phyloP scores from a whole-genome alignment of 2,113 vertebrate species.

The Tyrannus savana region DNA sequence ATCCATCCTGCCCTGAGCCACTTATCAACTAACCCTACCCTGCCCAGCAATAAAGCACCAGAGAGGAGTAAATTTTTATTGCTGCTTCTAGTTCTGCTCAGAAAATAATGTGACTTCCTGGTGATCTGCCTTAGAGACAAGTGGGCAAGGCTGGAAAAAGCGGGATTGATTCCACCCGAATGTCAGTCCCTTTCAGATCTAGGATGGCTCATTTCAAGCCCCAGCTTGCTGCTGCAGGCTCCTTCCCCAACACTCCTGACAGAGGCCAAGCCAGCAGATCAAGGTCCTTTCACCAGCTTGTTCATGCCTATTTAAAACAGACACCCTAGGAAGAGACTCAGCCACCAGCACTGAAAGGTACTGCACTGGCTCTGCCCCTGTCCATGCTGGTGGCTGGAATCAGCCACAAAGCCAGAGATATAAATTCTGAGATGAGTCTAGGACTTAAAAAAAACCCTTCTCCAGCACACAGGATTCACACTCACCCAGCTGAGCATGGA shows the following conservation, averaged over 20 bases:
- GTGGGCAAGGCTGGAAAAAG: not conserved
- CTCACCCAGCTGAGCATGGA: not conserved
- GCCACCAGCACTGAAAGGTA: not conserved
- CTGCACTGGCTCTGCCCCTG: not conserved
- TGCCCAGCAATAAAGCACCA: not conserved
- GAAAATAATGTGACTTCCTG: not conserved
- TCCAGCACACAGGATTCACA: not conserved
- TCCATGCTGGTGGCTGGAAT: accelerated
- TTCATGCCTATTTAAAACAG: not conserved
- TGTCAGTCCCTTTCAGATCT: not conserved
- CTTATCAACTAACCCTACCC: not conserved
- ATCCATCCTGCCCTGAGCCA: not conserved
- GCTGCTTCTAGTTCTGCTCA: not conserved
- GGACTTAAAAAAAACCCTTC: not conserved
- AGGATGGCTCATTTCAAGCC: not conserved
- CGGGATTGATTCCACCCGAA: not conserved
- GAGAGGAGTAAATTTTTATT: not conserved
- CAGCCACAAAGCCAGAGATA: not conserved
- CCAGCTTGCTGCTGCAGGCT: not conserved
- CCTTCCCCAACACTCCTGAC: not conserved
- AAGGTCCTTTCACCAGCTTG: not conserved
- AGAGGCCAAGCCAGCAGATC: not conserved
- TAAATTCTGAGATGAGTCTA: not conserved
- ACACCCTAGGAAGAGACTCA: not conserved
- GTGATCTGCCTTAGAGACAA: not conserved